phyloP scores from a whole-genome alignment of 64 coral and sea anemone species.

The Pocillopora damicornis region DNA sequence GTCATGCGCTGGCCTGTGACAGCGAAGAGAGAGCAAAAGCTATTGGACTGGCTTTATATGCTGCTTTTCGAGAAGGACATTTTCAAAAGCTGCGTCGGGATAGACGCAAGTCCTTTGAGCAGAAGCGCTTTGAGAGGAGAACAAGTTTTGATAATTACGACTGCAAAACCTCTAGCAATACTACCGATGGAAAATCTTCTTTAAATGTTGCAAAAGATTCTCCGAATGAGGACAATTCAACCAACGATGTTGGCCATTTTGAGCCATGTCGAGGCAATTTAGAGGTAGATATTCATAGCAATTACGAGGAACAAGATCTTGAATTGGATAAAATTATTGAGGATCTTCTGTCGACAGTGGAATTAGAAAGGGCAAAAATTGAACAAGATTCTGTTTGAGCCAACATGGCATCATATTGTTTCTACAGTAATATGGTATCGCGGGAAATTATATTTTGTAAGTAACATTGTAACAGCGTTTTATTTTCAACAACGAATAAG shows the following conservation, averaged over 20 bases:
- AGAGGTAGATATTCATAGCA: constrained; percentile 4
- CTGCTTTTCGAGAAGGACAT: constrained; percentile 77
- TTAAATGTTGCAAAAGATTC: neutral
- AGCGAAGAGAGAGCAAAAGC: constrained; percentile 75
- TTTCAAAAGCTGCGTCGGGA: constrained; percentile 77
- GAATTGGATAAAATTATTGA: constrained; percentile 77
- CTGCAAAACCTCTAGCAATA: neutral
- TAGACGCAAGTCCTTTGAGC: constrained; percentile 44
- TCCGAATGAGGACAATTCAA: neutral
- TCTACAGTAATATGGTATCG: neutral
- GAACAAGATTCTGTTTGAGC: constrained; percentile 1
- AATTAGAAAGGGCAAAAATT: constrained; percentile 63
- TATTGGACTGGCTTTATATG: constrained; percentile 68
- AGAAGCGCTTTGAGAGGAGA: constrained; percentile 13
- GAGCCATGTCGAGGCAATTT: neutral
- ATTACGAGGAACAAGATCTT: constrained; percentile 51
- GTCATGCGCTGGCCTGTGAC: constrained; percentile 74
- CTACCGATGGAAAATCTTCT: neutral
- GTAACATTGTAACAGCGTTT: neutral
- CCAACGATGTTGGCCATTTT: neutral
- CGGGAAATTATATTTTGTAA: neutral
- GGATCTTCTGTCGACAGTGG: constrained; percentile 71
- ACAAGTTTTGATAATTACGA: constrained; percentile 36
- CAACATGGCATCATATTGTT: neutral
- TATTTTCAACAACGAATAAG: neutral